Percentiles rank a stretch among this genome's conserved stretches.
phyloP scores from a whole-genome alignment of 2,888 invertebrate genomes.

The Nephrocerus scutellatus region DNA sequence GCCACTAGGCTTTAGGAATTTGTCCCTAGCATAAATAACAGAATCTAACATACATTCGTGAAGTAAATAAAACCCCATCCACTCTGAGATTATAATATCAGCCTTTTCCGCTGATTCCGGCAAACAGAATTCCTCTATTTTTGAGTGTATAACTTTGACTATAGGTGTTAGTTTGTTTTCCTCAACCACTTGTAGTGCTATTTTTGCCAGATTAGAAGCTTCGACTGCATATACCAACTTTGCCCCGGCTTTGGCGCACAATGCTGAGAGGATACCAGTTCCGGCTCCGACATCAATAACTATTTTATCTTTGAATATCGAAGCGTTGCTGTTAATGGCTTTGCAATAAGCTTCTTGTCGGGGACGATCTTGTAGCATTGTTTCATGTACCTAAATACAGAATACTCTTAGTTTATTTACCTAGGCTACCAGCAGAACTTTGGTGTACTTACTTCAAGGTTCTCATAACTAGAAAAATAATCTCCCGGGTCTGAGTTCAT shows the following conservation, averaged over 20 bases:
- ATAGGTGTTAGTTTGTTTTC: slow-evolving; percentile 63
- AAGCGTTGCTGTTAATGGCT: slow-evolving; percentile 64
- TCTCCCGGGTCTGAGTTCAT: slow-evolving; percentile 32
- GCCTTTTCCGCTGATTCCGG: slow-evolving; percentile 59
- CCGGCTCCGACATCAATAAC: slow-evolving; percentile 84
- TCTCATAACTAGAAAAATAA: slow-evolving; percentile 68
- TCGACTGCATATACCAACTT: slow-evolving; percentile 78
- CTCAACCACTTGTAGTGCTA: slow-evolving; percentile 59
- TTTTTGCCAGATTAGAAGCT: slow-evolving; percentile 63
- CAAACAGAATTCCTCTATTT: slow-evolving; percentile 55
- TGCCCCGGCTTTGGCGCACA: slow-evolving; percentile 85
- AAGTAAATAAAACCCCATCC: slow-evolving; percentile 96
- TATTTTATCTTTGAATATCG: slow-evolving; percentile 65
- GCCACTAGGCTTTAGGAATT: slow-evolving; percentile 67
- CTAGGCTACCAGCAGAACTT: neutral
- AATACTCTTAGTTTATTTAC: neutral
- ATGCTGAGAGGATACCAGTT: slow-evolving; percentile 81
- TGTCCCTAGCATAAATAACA: slow-evolving; percentile 73
- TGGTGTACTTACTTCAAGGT: slow-evolving; percentile 61
- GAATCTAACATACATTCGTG: slow-evolving; percentile 96
- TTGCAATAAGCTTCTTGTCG: slow-evolving; percentile 73
- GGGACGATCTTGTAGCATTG: slow-evolving; percentile 71
- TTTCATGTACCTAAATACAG: slow-evolving; percentile 62
- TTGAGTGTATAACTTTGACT: slow-evolving; percentile 54
- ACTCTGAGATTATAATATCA: slow-evolving; percentile 89